Evolutionary conservation across 1,140 invertebrate species (phyloP), one percentile per base, ranked within the genome.

Genomic region (Ips nitidus): DNA sequence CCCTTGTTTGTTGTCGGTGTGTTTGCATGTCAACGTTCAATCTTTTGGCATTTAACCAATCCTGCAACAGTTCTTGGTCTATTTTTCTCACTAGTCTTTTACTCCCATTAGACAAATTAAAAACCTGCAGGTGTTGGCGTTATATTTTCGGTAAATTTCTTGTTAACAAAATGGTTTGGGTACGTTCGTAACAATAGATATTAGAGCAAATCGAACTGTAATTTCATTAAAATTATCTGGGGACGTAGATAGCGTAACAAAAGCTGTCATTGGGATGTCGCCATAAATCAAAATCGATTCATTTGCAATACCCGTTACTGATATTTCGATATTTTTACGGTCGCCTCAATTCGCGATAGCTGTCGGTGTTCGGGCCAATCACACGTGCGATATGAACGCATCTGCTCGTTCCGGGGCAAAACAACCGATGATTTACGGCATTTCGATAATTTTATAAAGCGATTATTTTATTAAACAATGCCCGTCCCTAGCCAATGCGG

Each of bases 381-480:
- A 68, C 66, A 68, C 66, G 66, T 68, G 66, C 66, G 66, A 68
- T 68, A 68, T 68, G 66, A 68, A 68, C 66, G 74, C 77, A 78
- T 77, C 77, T 77, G 77, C 72, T 69, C 75, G 73, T 75, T 75
- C 76, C 76, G 66, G 22, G 22, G 57, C 66, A 68, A 68, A 68
- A 68, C 57, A 68, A 77, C 70, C 66, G 59, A 39, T 76, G 77
- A 79, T 79, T 77, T 79, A 79, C 76, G 56, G 73, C 55, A 66
- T 70, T 75, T 74, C 73, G 65, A 76, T 77, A 76, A 77, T 76
- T 78, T 77, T 77, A 75, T 74, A 76, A 75, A 75, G 72, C 74
- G 76, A 75, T 77, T 77, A 77, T 77, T 77, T 75, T 76, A 75
- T 75, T 77, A 75, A 77, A 77, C 75, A 77, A 75, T 76, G 72